Evolutionary conservation across 2,113 vertebrate species (phyloP), one percentile per base, ranked within the genome.

Genomic region (Istiophorus platypterus): DNA sequence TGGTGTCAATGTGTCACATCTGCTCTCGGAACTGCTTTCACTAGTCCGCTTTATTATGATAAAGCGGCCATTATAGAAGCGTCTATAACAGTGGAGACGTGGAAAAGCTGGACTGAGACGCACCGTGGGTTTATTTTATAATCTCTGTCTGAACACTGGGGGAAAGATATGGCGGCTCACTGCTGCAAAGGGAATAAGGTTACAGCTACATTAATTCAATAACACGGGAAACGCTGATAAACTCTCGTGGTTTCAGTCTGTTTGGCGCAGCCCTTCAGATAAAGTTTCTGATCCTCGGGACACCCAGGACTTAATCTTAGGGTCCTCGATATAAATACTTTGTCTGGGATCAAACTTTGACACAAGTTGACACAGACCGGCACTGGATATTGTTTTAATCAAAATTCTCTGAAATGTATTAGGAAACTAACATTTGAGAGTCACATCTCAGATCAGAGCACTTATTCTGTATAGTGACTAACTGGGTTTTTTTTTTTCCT

Each of bases 121-220:
- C n/a, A 17, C 42, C 7, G 4, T 13, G n/a, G 1, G 4, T 57
- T 29, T 51, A 41, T 52, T 22, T 52, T 13, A 42, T 45, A 26
- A 0, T 37, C 1, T 22, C 10, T 42, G 41, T 29, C 13, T 10
- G 10, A 17, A 7, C 7, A 27, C 20, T 63, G 65, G 3, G 54
- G 65, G 58, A 1, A 24, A 58, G 1, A 39, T 37, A 37, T 80
- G 61, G 37, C 29, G 57, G 20, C 22, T 75, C 51, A 69, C 18
- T 74, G 61, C 31, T 45, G 77, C 61, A 80, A 47, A 18, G 9
- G 22, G 41, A 59, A 57, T 68, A 77, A n/a, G 3, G 54, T 22
- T 37, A 62, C 59, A 76, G 62, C 51, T 29, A 34, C 22, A 45
- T 51, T 62, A 67, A 87, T 82, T 89, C 6, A 42, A 78, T 87